These are phyloP conservation scores for Trematomus loennbergii DNA, from an alignment of 2,113 vertebrate species.

Conservation along the genomic window DNA sequence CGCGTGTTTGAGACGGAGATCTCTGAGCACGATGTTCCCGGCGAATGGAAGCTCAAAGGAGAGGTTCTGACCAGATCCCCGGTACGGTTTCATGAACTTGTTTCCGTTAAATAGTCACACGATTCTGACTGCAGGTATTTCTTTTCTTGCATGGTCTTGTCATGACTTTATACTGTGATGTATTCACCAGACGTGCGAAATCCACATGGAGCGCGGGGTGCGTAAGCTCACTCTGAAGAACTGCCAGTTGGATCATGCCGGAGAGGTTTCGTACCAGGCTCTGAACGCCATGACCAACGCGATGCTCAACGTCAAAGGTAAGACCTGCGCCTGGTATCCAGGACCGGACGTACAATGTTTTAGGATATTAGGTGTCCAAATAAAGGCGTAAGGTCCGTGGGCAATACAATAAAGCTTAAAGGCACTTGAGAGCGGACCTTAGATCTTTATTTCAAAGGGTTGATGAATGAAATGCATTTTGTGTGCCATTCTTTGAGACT, in stretches of 20 bases:
- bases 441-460: constrained; percentile 42
- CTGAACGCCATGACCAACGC: constrained; percentile 92
- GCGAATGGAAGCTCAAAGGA: constrained; percentile 98
- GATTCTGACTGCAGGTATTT: not conserved
- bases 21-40: constrained; percentile 92
- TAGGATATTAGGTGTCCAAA: constrained; percentile 1
- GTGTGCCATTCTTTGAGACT: not conserved
- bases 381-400: constrained; percentile 52
- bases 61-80: constrained; percentile 93
- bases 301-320: constrained; percentile 97
- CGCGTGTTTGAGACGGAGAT: constrained; percentile 96
- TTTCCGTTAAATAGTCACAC: not conserved
- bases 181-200: constrained; percentile 90
- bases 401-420: constrained; percentile 45
- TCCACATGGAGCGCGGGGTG: constrained; percentile 90
- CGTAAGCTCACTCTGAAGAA: constrained; percentile 92
- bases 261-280: constrained; percentile 95
- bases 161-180: not conserved
- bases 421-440: constrained; percentile 23
- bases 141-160: not conserved
- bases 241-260: constrained; percentile 94
- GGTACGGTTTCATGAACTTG: constrained; percentile 82
- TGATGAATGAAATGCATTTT: not conserved
- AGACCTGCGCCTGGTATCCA: not conserved
- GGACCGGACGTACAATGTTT: fast-evolving